Evolutionary conservation across 2,797 vertebrate species (phyloP).

Genomic region (Silurus lanzhouensis): DNA sequence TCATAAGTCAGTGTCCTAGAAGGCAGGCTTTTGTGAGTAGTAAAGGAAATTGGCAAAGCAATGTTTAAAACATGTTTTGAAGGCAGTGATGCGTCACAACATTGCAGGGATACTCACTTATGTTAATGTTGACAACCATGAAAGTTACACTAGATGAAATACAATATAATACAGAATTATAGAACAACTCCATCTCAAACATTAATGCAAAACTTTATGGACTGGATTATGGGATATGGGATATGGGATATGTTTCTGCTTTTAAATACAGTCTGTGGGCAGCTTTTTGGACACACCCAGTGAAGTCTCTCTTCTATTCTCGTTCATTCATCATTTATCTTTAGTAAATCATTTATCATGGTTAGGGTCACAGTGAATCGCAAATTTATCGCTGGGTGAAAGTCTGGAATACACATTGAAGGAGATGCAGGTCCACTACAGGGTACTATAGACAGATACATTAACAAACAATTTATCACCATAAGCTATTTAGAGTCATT

Average conservation of each 20-base stretch:
- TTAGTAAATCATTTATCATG: not conserved
- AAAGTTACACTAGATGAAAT: not conserved
- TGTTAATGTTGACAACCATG: not conserved
- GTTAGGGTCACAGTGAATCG: not conserved
- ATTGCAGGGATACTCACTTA: not conserved
- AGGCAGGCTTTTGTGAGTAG: not conserved
- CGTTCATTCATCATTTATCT: not conserved
- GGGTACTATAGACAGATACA: not conserved
- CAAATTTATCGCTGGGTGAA: not conserved
- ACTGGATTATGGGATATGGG: not conserved
- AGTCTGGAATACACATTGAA: not conserved
- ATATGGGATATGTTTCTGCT: not conserved
- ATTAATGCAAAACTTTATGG: not conserved
- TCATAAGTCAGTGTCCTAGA: constrained; percentile 3
- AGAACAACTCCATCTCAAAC: no score
- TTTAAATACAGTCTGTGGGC: not conserved
- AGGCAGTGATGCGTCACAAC: not conserved
- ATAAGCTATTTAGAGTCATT: not conserved
- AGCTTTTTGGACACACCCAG: not conserved
- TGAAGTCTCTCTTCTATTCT: not conserved
- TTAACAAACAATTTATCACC: not conserved
- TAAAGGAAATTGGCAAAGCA: constrained; percentile 5
- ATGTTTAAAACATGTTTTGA: constrained; percentile 16
- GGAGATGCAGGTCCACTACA: not conserved
- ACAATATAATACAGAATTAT: no score